phyloP scores from a whole-genome alignment of 2,888 invertebrate genomes.

The Ellobium chinense region DNA sequence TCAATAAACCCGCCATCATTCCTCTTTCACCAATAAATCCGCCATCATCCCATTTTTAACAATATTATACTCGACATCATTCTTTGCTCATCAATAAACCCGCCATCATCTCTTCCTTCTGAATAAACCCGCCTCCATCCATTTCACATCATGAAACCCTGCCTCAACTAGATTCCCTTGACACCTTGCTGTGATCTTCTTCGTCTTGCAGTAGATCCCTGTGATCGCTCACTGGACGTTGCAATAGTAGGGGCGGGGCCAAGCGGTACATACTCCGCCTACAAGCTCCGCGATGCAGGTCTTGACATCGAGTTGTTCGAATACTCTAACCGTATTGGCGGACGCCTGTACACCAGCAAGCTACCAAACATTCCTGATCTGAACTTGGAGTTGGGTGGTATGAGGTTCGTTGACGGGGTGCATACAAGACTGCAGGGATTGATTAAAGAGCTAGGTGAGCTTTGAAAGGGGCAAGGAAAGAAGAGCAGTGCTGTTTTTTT shows the following conservation, averaged over 20 bases:
- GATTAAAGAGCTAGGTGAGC: conserved; percentile 4
- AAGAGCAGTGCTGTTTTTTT: no score
- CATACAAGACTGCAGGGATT: not conserved
- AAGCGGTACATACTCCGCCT: conserved; percentile 13
- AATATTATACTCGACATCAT: no score
- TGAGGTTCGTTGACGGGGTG: not conserved
- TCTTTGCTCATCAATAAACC: no score
- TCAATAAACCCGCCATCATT: no score
- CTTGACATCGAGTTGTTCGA: conserved; percentile 10
- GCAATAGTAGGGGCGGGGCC: conserved; percentile 28
- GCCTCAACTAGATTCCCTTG: no score
- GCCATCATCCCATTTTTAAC: no score
- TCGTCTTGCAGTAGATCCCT: no score
- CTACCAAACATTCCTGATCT: conserved; percentile 13
- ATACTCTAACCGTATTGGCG: conserved; percentile 25
- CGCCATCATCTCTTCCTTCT: no score
- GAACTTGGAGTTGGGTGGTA: conserved; percentile 26
- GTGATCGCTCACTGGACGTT: conserved; percentile 3
- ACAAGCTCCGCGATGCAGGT: conserved; percentile 1
- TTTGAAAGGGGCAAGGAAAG: not conserved
- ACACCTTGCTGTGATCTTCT: no score
- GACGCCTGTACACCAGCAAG: not conserved
- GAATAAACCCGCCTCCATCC: no score
- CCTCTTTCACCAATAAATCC: no score
- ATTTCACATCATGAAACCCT: no score